These are phyloP conservation scores for Aspidiotus rigidus DNA, from an alignment of 2,888 invertebrate genomes.

Conservation along the genomic window DNA sequence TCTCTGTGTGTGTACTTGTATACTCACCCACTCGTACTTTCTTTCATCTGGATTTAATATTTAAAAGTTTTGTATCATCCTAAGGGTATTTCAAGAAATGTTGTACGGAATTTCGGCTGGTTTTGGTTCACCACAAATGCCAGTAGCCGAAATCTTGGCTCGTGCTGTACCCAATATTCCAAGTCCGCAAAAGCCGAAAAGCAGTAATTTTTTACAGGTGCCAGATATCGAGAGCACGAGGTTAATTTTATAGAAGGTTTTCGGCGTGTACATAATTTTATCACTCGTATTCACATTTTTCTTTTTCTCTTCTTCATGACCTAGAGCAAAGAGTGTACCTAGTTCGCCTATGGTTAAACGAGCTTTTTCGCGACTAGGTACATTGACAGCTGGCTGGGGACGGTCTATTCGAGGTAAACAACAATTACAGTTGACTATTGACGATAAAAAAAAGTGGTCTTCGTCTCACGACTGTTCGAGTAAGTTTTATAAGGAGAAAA, in stretches of 20 bases:
- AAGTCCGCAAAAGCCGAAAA: constrained; percentile 78
- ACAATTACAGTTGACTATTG: constrained; percentile 62
- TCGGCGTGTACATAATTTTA: not conserved
- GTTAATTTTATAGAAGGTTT: constrained; percentile 40
- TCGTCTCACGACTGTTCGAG: constrained; percentile 88
- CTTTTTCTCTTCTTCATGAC: too few species aligned
- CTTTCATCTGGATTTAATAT: too few species aligned
- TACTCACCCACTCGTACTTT: too few species aligned
- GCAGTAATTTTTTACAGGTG: constrained; percentile 83
- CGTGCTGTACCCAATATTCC: constrained; percentile 77
- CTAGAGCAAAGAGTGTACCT: constrained; percentile 82
- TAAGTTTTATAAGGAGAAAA: constrained; percentile 43
- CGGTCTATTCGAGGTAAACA: constrained; percentile 76
- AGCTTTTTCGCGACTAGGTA: constrained; percentile 81
- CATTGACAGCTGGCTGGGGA: constrained; percentile 84
- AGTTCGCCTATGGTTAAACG: constrained; percentile 89
- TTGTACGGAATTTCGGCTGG: constrained; percentile 88
- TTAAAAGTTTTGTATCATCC: constrained; percentile 24
- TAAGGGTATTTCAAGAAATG: constrained; percentile 85
- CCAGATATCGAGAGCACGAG: constrained; percentile 78
- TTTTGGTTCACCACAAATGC: constrained; percentile 86
- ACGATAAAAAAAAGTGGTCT: constrained; percentile 85
- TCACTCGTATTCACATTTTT: too few species aligned
- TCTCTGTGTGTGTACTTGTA: too few species aligned
- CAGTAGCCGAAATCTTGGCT: constrained; percentile 76